Conservation (phyloP, 64 coral and sea anemone species). For the Montipora sp. region DNA sequence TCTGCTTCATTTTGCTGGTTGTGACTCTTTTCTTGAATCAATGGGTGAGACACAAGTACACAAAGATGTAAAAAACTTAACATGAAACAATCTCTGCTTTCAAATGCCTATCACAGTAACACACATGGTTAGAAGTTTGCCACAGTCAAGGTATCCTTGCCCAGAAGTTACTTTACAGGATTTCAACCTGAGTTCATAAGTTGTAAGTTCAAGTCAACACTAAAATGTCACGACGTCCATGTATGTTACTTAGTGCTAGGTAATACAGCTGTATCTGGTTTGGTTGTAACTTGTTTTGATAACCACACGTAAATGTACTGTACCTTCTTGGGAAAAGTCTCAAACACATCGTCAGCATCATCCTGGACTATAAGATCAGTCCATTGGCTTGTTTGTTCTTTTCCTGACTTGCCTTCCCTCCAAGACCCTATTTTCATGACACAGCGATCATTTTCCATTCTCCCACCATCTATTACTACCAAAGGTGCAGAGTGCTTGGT, state of each 20-base stretch:
- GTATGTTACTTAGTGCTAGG: too few species aligned
- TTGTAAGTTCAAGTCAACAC: too few species aligned
- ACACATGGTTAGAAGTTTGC: too few species aligned
- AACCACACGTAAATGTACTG: not conserved
- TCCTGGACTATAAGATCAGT: not conserved
- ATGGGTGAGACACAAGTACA: not conserved
- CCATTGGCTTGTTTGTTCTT: not conserved
- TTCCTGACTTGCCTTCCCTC: not conserved
- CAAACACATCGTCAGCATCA: slow-evolving; percentile 2
- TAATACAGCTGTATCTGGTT: too few species aligned
- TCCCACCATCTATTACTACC: not conserved
- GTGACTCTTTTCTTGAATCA: not conserved
- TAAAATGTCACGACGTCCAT: too few species aligned
- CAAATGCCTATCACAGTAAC: too few species aligned
- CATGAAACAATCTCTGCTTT: too few species aligned
- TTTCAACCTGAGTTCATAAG: too few species aligned
- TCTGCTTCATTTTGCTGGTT: slow-evolving; percentile 10
- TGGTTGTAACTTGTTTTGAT: too few species aligned
- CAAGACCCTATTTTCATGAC: not conserved
- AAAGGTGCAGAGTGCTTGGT: not conserved
- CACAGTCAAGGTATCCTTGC: too few species aligned
- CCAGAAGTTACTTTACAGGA: too few species aligned
- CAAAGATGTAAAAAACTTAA: not conserved
- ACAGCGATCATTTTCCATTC: not conserved
- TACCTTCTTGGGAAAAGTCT: slow-evolving; percentile 3